Conservation (phyloP, 1,140 invertebrate genomes). For the Anthonomus grandis region DNA sequence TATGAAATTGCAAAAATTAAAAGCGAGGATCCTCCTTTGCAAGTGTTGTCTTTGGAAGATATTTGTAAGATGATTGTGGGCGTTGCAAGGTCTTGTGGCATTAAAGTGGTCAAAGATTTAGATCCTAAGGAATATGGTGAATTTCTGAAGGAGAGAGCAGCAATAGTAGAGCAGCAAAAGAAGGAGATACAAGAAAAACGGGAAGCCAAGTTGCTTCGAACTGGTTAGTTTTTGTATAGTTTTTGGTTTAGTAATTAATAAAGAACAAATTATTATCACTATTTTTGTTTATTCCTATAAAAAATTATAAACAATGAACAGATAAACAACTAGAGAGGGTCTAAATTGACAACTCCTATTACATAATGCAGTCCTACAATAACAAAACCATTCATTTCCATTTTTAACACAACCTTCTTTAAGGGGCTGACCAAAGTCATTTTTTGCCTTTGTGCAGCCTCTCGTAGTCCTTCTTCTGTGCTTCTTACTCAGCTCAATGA, state of each 20-base stretch:
- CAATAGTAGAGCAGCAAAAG: constrained; percentile 70
- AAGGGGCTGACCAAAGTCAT: no score
- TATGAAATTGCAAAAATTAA: constrained; percentile 99
- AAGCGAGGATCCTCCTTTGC: constrained; percentile 73
- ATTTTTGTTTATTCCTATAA: no score
- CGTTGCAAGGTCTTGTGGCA: constrained; percentile 74
- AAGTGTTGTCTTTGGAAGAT: constrained; percentile 57
- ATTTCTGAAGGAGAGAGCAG: constrained; percentile 78
- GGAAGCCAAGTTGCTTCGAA: constrained; percentile 91
- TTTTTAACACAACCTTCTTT: constrained; percentile 12
- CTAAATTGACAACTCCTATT: no score
- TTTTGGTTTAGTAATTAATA: no score
- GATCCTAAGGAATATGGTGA: constrained; percentile 77
- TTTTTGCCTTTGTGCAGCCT: constrained; percentile 1
- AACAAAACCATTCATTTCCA: constrained; percentile 7
- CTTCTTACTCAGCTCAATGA: not conserved
- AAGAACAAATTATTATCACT: no score
- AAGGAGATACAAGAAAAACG: constrained; percentile 78
- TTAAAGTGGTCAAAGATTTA: constrained; percentile 80
- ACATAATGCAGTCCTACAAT: constrained; percentile 9
- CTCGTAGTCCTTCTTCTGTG: constrained; percentile 1
- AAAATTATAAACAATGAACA: no score
- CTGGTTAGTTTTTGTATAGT: constrained; percentile 53
- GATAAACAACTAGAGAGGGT: no score
- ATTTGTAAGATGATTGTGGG: constrained; percentile 79